Base-by-base conservation (phyloP, 2,888 invertebrate genomes). In the Octodonta nipae region DNA sequence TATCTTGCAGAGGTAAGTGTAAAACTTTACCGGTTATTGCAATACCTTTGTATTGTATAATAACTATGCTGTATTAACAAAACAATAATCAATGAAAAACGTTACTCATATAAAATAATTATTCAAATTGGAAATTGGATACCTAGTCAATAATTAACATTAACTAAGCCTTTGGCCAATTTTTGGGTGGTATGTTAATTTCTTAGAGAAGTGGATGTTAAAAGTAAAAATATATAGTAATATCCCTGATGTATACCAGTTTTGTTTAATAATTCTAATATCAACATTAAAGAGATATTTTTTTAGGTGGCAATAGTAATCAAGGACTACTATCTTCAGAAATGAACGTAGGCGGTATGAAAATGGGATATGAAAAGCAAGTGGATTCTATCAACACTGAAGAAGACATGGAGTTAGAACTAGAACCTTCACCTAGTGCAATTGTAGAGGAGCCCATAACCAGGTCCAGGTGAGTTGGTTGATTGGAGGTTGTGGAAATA, bases 321-420 rank as follows among this genome's bases (percentile, higher is more conserved):
- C 48, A 44, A 30, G 46, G 45, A n/a, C 45, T 59, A 37, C 47
- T 59, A 26, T 51, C 51, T 14, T 54, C 60, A 4, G 61, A 61
- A 36, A 63, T 66, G 39, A 68, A 63, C 38, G 61, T 61, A 33
- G 67, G 67, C 10, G 64, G 64, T 37, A 48, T 70, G 25, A 71
- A 70, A 53, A 67, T 70, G 6, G 64, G 64, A 20, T 71, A 62
- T 43, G 71, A 71, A 43, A 70, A 69, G 42, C 70, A 70, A 48
- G 40, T 44, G 2, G 52, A 52, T 22, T 58, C 62, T 15, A 56
- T 64, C 3, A 51, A 51, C 29, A 54, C 49, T 6, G 52, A 52
- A 34, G 50, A 55, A 11, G 57, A 57, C 33, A 51, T 57, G 49
- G 59, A 60, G 24, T 53, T 67, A 38, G 61, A 64, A 32, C 60